phyloP scores from a whole-genome alignment of 2,888 invertebrate species.

The Zygaena filipendulae region DNA sequence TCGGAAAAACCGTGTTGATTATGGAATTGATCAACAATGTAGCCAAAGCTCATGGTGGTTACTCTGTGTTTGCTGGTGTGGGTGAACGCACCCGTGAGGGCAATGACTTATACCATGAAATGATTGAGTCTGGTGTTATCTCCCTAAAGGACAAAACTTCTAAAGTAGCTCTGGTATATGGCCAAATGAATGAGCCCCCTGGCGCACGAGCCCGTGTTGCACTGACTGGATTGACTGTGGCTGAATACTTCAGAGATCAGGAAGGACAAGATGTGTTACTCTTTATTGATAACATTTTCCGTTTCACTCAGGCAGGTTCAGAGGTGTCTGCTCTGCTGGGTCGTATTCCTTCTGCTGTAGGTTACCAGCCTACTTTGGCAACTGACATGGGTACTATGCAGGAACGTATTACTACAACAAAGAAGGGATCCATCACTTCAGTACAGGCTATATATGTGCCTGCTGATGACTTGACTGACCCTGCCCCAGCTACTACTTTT shows the following conservation, averaged over 20 bases:
- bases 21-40: constrained; percentile 98
- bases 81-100: constrained; percentile 97
- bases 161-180: constrained; percentile 93
- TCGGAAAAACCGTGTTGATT: constrained; percentile 95
- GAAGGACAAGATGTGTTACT: constrained; percentile 96
- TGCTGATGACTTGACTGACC: constrained; percentile 96
- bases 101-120: constrained; percentile 96
- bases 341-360: constrained; percentile 96
- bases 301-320: constrained; percentile 92
- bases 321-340: constrained; percentile 92
- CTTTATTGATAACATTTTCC: constrained; percentile 97
- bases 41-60: constrained; percentile 96
- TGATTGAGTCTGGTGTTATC: constrained; percentile 95
- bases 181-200: constrained; percentile 98
- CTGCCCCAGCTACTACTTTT: constrained; percentile 95
- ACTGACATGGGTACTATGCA: constrained; percentile 99
- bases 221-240: constrained; percentile 91
- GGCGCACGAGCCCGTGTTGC: constrained; percentile 96
- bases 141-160: constrained; percentile 89
- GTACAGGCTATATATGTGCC: constrained; percentile 97
- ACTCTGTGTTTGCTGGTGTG: constrained; percentile 96
- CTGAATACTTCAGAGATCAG: constrained; percentile 94
- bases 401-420: constrained; percentile 89
- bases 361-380: constrained; percentile 95
- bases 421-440: constrained; percentile 95